These are phyloP conservation scores for Chiroxiphia lanceolata DNA, from an alignment of 2,797 vertebrate genomes.

Conservation along the genomic window DNA sequence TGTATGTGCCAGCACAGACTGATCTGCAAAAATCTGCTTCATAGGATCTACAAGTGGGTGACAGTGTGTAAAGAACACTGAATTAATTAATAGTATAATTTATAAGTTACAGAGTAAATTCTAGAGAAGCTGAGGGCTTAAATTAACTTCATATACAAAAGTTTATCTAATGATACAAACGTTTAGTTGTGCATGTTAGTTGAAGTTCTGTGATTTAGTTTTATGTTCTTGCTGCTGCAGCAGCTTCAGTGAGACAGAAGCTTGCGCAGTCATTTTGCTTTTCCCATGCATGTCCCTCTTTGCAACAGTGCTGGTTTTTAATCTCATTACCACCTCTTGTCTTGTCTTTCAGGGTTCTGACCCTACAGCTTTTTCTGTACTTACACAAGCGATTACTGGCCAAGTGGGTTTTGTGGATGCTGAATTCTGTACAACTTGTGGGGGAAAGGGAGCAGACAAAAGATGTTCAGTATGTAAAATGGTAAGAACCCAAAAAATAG, in stretches of 20 bases:
- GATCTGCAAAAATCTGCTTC: background rate
- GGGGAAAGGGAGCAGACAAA: conserved; percentile 94
- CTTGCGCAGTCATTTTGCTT: background rate
- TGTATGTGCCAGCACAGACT: background rate
- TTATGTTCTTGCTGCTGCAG: background rate
- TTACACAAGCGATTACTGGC: conserved; percentile 96
- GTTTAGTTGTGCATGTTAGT: background rate
- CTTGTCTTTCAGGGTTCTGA: conserved; percentile 84
- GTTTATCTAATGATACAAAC: background rate
- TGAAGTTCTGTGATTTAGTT: background rate
- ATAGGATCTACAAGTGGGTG: background rate
- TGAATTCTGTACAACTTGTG: conserved; percentile 95
- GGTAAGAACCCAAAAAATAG: conserved; percentile 75
- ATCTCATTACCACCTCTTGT: background rate
- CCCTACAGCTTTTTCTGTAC: conserved; percentile 94
- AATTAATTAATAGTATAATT: background rate
- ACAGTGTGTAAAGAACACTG: background rate
- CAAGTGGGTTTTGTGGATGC: conserved; percentile 97
- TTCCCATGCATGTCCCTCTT: rapidly evolving
- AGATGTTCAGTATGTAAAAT: conserved; percentile 96
- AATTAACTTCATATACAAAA: background rate
- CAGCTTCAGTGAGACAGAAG: background rate
- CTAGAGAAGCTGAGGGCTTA: background rate
- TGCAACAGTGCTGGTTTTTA: background rate
- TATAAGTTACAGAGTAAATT: background rate